A percentile compares a stretch with the other conserved stretches of the same genome.
These are phyloP conservation scores for Amphilophus citrinellus DNA, from an alignment of 2,113 vertebrate species.

Conservation along the genomic window DNA sequence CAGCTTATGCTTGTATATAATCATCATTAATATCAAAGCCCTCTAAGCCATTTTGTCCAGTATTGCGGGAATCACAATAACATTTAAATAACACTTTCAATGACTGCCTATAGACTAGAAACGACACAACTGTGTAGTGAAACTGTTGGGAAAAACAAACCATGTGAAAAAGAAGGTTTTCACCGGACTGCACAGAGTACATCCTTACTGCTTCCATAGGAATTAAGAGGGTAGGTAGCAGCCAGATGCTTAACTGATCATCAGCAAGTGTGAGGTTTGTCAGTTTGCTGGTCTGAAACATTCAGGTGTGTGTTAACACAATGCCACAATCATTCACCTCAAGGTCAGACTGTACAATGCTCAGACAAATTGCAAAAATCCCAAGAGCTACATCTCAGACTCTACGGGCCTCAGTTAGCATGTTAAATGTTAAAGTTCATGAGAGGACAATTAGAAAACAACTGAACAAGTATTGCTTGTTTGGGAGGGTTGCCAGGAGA, in stretches of 20 bases:
- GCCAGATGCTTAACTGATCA: background rate
- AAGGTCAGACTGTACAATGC: too few relatives aligned
- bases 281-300: background rate
- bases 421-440: too few relatives aligned
- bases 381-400: too few relatives aligned
- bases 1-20: background rate
- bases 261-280: background rate
- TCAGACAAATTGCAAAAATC: too few relatives aligned
- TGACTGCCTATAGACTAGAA: background rate
- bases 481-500: too few relatives aligned
- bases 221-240: background rate
- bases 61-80: background rate
- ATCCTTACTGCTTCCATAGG: background rate
- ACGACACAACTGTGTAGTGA: background rate
- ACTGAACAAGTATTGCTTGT: too few relatives aligned
- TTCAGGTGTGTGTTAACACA: too few relatives aligned
- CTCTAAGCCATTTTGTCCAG: background rate
- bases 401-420: too few relatives aligned
- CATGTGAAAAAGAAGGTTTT: too few relatives aligned
- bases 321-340: too few relatives aligned
- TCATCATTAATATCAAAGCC: background rate
- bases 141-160: background rate
- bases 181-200: too few relatives aligned
- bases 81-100: constrained; percentile 2
- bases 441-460: too few relatives aligned